Conservation (phyloP, 1,140 invertebrate genomes). For the Lordiphosa mommai region DNA sequence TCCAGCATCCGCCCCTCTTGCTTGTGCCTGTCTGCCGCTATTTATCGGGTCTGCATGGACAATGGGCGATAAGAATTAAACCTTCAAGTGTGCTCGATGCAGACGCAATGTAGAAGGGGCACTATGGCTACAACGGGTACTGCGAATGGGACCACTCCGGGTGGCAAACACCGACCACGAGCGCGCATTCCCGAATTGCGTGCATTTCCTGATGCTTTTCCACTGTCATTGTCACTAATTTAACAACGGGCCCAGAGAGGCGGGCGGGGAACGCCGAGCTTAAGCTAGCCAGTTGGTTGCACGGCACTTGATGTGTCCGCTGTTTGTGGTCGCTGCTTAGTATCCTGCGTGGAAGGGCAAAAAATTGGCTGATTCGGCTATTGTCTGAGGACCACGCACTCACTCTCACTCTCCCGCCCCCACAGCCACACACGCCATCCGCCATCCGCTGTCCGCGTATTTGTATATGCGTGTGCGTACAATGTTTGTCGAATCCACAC, state of each 20-base stretch:
- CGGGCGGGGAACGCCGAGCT: conserved; percentile 7
- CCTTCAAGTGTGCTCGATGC: conserved; percentile 42
- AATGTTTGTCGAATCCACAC: conserved; percentile 29
- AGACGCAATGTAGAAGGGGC: background rate
- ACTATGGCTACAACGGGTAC: background rate
- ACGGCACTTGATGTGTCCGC: conserved; percentile 2
- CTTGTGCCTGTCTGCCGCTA: conserved; percentile 13
- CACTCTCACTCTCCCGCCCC: background rate
- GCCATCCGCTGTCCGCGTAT: conserved; percentile 4
- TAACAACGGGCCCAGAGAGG: conserved; percentile 10
- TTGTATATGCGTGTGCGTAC: conserved; percentile 12
- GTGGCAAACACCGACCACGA: background rate
- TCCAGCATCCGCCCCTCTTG: background rate
- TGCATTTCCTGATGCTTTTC: conserved; percentile 16
- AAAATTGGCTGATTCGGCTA: conserved; percentile 42
- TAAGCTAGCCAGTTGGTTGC: conserved; percentile 24
- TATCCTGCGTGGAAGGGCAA: background rate
- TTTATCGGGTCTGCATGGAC: conserved; percentile 48
- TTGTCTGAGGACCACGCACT: conserved; percentile 24
- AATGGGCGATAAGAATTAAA: conserved; percentile 57
- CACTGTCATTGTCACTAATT: conserved; percentile 42
- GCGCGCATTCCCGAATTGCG: conserved; percentile 24
- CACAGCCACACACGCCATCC: background rate
- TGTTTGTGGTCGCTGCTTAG: conserved; percentile 3
- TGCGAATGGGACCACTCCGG: background rate